These are phyloP conservation scores for Atopsyche davidsoni DNA, from an alignment of 1,140 invertebrate species.

Conservation along the genomic window DNA sequence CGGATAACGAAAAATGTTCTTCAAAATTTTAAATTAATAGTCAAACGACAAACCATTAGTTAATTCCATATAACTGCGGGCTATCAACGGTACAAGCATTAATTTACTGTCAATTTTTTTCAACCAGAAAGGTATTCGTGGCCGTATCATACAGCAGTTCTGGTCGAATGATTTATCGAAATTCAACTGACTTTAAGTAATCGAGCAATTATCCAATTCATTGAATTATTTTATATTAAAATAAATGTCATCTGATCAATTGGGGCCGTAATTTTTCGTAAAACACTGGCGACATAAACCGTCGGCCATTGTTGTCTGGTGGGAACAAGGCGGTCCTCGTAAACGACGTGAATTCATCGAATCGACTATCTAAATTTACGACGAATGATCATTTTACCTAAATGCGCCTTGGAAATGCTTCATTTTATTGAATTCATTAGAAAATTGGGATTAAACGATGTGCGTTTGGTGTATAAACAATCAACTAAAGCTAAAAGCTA, in stretches of 20 bases:
- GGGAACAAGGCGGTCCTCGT: neutral
- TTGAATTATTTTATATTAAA: slow-evolving; percentile 31
- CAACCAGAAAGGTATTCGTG: too few relatives aligned
- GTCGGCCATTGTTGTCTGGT: slow-evolving; percentile 27
- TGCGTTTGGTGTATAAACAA: too few relatives aligned
- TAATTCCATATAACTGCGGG: too few relatives aligned
- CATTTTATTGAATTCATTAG: slow-evolving; percentile 18
- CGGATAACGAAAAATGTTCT: too few relatives aligned
- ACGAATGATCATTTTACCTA: slow-evolving; percentile 6
- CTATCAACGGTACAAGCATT: too few relatives aligned
- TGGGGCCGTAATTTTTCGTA: slow-evolving; percentile 28
- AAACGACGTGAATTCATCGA: slow-evolving; percentile 14
- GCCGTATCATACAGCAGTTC: too few relatives aligned
- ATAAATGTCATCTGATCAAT: slow-evolving; percentile 30
- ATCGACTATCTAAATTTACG: slow-evolving; percentile 17
- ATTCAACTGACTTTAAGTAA: slow-evolving; percentile 14
- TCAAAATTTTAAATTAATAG: too few relatives aligned
- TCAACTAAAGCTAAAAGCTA: too few relatives aligned
- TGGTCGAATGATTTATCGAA: slow-evolving; percentile 26
- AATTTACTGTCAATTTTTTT: too few relatives aligned
- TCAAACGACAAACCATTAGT: too few relatives aligned
- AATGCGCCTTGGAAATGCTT: slow-evolving; percentile 15
- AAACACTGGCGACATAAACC: slow-evolving; percentile 23
- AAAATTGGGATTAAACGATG: neutral
- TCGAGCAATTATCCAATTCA: slow-evolving; percentile 31